Base-by-base conservation (phyloP, 2,888 invertebrate species). In the Ceriagrion tenellum region DNA sequence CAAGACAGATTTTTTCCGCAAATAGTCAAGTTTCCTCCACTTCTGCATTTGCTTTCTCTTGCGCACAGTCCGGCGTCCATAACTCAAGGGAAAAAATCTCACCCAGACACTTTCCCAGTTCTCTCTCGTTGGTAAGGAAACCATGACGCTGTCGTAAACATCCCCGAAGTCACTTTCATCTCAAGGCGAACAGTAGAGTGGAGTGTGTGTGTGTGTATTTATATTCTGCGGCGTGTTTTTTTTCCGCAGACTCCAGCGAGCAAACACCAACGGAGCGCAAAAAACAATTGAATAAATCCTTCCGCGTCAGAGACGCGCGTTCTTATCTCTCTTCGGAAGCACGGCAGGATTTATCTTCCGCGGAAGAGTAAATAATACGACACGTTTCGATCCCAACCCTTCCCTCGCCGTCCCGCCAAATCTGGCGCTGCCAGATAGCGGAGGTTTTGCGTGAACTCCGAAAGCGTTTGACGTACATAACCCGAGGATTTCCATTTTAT, bases 221-320 rank as follows among this genome's bases (percentile, higher is more conserved):
- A 26, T 69, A 26, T 69, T n/a, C 69, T 20, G 20, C 69, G 59
- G 13, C 0, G 16, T 59, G n/a, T 69, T 69, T 35, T 81, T 74
- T 35, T 81, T 81, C 16, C 35, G 81, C 35, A 81, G 81, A 81
- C 81, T 81, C 81, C 4, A 35, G 30, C 81, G 12, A 81, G 26
- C 81, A 35, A 81, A 35, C 30, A 16, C 18, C 35, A 30, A 35
- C 81, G 35, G n/a, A 81, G 35, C 81, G 81, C 81, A 35, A 81
- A 81, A 81, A 81, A 81, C 81, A 81, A 81, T 81, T 81, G 81
- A 81, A 81, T 81, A 81, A 81, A 81, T 81, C 81, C 81, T 81
- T 81, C 81, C 35, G 81, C 81, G 35, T 35, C 35, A 81, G 81
- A 81, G 30, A 74, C 74, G 74, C 8, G n/a, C 30, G 30, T 35